Evolutionary conservation across 2,888 invertebrate genomes (phyloP), one percentile per base, ranked within the genome.

Genomic region (Rhogogaster chlorosoma): DNA sequence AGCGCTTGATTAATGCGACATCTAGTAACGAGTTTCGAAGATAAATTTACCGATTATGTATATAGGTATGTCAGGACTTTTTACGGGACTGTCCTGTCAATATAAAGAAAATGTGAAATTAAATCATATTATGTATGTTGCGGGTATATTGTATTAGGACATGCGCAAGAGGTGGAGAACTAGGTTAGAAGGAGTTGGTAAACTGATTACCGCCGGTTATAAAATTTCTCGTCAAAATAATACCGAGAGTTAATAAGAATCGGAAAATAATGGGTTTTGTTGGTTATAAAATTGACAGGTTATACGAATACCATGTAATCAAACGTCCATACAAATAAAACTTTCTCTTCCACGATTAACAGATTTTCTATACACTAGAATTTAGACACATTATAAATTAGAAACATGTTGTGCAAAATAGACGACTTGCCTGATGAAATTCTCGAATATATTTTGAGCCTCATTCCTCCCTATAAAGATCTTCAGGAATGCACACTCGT

Each of bases 401-500:
- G 42, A 84, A 88, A 87, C 85, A 92, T 91, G 91, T 89, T 90
- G 85, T 92, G 92, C 84, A 90, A 90, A 86, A 94, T 96, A 84
- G 96, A 97, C 91, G 96, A 97, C 93, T 94, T 99, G 87, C 99
- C 99, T 67, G 98, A 98, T 93, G 99, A 99, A 95, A 96, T 99
- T 85, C 94, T 99, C 89, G 99, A 99, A 94, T 98, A 98, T 92
- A 98, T 99, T 92, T 95, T 99, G 88, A 96, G 97, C 88, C 95
- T 98, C 92, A 94, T 99, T 88, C 97, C 98, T 84, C 99, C 99
- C 0, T 99, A 99, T 92, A 96, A 96, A 92, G 98, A 99, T 94
- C 94, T 99, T 88, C 96, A 98, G 93, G 96, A 96, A 92, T 98
- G 98, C 92, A 97, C 96, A 95, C 94, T 96, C 87, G 99, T 99